Evolutionary conservation across 2,888 invertebrate species (phyloP).

Genomic region (Sphaerophoria taeniata): DNA sequence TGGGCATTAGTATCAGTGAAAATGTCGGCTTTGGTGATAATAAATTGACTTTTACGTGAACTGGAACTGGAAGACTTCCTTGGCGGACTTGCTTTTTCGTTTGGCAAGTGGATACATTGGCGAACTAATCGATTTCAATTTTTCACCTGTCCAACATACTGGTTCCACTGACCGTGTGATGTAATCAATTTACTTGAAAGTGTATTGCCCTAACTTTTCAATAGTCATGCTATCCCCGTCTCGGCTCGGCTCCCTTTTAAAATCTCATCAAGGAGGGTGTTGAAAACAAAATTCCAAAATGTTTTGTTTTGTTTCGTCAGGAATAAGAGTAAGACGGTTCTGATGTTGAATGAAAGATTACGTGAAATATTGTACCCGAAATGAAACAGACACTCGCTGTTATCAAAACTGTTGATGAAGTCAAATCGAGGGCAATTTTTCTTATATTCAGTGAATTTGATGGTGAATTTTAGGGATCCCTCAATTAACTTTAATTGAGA

Average conservation of each 20-base stretch:
- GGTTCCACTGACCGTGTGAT: no score
- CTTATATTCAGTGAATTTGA: background rate
- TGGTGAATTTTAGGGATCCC: no score
- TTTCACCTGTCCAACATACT: slow-evolving; percentile 67
- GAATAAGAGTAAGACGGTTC: background rate
- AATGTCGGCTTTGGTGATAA: slow-evolving; percentile 57
- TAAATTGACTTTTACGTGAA: slow-evolving; percentile 69
- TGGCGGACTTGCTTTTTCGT: slow-evolving; percentile 18
- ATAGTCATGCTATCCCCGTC: no score
- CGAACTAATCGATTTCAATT: slow-evolving; percentile 69
- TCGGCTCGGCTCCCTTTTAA: no score
- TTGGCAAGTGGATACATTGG: slow-evolving; percentile 60
- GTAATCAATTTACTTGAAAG: no score
- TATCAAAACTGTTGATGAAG: slow-evolving; percentile 25
- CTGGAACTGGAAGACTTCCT: slow-evolving; percentile 2
- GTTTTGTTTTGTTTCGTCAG: background rate
- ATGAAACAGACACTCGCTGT: slow-evolving; percentile 25
- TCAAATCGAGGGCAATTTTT: slow-evolving; percentile 12
- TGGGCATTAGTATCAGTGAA: slow-evolving; percentile 65
- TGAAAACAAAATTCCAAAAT: slow-evolving; percentile 30
- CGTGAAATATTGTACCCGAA: slow-evolving; percentile 42
- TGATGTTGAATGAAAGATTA: slow-evolving; percentile 1
- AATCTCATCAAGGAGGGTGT: no score
- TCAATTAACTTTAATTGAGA: background rate
- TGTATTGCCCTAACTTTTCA: no score